Conservation (phyloP, 2,113 vertebrate species). For the Oryctolagus cuniculus region mOryCun1.1 NC_091436.1:95292501-95293000, state of each 20-base stretch:
- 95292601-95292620: too few species aligned
- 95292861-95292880: neutral
- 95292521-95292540: too few species aligned
- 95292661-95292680: too few species aligned
- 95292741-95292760: neutral
- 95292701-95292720: neutral
- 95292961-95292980: too few species aligned
- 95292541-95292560: too few species aligned
- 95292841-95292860: neutral
- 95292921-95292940: neutral
- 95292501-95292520: too few species aligned
- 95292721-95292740: neutral
- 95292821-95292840: neutral
- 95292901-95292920: neutral
- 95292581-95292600: too few species aligned
- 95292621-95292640: too few species aligned
- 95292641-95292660: too few species aligned
- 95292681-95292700: neutral
- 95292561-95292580: too few species aligned
- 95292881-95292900: neutral
- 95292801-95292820: neutral
- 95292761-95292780: neutral
- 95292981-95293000: neutral
- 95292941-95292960: neutral
- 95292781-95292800: neutral